Base-by-base conservation (phyloP, 2,888 invertebrate species). In the Steromphala cineraria region DNA sequence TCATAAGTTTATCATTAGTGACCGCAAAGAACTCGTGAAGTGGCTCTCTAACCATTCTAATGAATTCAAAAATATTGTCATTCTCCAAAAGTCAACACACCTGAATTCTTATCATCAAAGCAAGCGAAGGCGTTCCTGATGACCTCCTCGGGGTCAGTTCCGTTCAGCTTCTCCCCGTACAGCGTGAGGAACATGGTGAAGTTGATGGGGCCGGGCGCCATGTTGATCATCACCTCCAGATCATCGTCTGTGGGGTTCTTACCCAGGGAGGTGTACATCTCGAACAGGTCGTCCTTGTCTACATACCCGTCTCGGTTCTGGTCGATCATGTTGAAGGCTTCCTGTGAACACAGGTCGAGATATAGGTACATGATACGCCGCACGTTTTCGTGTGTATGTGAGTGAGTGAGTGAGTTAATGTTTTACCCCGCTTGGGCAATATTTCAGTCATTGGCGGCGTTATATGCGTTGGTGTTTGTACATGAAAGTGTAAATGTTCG, bases 171-270 rank as follows among this genome's bases (percentile, higher is more conserved):
- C 82, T 93, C 93, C 0, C 93, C 93, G 77, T 92, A 93, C 67
- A 93, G 82, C 2, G 92, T 93, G 5, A 93, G 89, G 82, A 93
- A 93, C 91, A 92, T 92, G n/a, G 93, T 93, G 83, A 93, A 93
- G 85, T 93, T 93, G 71, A 93, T 89, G 46, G 92, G 91, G 67
- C 92, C 92, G 10, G 92, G 92, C 0, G 92, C 92, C 78, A 91
- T 91, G 28, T 81, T 85, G 36, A 93, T 86, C 93, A 93, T 93
- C 71, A 86, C 86, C 67, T 93, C 91, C n/a, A 92, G 82, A 74
- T 90, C 87, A 5, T 89, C 87, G 67, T 92, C 92, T 5, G 89
- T 86, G 2, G 92, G 91, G 78, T 93, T 89, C 80, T 92, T 92
- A 0, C 93, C 92, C 13, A 93, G 87, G n/a, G 92, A 92, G 24